Conservation (phyloP, 2,888 invertebrate genomes). For the Biston stratarius region DNA sequence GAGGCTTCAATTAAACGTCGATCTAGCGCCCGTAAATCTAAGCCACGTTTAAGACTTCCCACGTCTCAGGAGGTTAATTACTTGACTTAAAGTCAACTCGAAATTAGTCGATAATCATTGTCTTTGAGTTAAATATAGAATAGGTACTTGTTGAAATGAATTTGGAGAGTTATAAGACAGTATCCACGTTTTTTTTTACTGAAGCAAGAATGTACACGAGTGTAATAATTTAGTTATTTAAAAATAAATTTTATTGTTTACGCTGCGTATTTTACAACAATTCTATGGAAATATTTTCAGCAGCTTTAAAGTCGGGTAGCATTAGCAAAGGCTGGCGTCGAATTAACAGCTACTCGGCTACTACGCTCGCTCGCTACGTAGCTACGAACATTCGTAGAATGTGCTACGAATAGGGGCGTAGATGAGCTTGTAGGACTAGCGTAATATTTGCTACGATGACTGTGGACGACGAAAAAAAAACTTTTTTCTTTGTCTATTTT, state of each 20-base stretch:
- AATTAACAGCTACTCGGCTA: too few species aligned
- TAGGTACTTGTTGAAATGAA: neutral
- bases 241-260: neutral
- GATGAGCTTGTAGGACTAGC: too few species aligned
- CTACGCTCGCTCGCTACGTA: too few species aligned
- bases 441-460: too few species aligned
- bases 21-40: constrained; percentile 33
- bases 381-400: too few species aligned
- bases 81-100: constrained; percentile 24
- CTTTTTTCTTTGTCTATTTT: too few species aligned
- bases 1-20: constrained; percentile 29
- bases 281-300: too few species aligned
- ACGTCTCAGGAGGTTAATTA: constrained; percentile 34
- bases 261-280: neutral
- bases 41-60: constrained; percentile 27
- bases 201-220: too few species aligned
- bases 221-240: neutral
- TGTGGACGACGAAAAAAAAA: neutral
- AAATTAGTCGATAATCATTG: constrained; percentile 24
- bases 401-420: too few species aligned
- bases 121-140: constrained; percentile 10
- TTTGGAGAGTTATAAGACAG: neutral
- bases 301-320: too few species aligned
- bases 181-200: too few species aligned
- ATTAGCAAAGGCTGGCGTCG: too few species aligned